A percentile compares a stretch with the other conserved stretches of the same genome.
Conservation (phyloP, 2,113 vertebrate species). For the Gallinago jamesoni region DNA sequence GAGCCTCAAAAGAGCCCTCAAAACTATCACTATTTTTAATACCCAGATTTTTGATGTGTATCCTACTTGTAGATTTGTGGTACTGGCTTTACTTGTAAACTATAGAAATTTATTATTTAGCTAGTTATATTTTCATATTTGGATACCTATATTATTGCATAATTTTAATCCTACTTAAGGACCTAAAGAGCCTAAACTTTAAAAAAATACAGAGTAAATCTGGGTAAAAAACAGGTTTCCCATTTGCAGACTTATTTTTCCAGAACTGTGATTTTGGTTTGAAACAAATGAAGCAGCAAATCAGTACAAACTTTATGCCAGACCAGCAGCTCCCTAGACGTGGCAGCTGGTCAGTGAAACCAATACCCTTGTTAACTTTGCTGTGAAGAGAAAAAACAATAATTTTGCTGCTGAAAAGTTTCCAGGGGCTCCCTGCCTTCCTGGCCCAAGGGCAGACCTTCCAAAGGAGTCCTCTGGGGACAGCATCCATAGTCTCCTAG, state of each 20-base stretch:
- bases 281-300: background rate
- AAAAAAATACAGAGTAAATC: background rate
- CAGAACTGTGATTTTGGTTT: background rate
- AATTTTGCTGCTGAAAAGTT: background rate
- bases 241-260: background rate
- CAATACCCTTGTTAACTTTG: background rate
- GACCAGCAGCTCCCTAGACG: background rate
- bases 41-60: background rate
- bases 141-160: background rate
- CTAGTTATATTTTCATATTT: background rate
- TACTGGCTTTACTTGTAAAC: background rate
- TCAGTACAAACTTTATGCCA: background rate
- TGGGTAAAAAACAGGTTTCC: background rate
- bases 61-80: background rate
- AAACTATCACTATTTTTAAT: background rate
- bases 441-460: background rate
- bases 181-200: background rate
- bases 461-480: background rate
- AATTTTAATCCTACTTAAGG: background rate
- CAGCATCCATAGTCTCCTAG: background rate
- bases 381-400: background rate
- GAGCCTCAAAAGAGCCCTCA: too few relatives aligned
- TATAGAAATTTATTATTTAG: background rate
- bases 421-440: background rate
- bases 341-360: background rate